phyloP scores from a whole-genome alignment of 1,140 invertebrate genomes.

The Drosophila sp. region DNA sequence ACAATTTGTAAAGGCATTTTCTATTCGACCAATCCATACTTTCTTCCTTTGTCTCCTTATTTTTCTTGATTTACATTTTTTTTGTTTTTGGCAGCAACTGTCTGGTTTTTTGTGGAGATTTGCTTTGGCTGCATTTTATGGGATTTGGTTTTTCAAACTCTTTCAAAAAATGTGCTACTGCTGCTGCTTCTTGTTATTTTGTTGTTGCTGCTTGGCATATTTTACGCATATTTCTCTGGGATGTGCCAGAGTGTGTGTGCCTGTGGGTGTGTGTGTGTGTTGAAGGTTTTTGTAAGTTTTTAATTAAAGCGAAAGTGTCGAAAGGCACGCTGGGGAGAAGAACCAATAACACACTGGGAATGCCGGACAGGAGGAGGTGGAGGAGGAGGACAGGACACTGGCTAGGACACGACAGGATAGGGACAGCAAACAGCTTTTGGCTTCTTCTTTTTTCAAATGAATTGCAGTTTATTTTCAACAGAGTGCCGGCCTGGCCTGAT shows the following conservation, averaged over 20 bases:
- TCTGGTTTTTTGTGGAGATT: slow-evolving; percentile 31
- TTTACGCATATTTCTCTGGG: slow-evolving; percentile 62
- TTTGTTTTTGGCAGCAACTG: slow-evolving; percentile 12
- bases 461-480: slow-evolving; percentile 59
- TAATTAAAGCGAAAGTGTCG: slow-evolving; percentile 80
- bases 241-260: neutral
- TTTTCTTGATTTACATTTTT: slow-evolving; percentile 13
- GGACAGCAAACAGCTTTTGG: slow-evolving; percentile 27
- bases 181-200: neutral
- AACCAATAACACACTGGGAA: slow-evolving; percentile 12
- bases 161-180: slow-evolving; percentile 1
- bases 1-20: no score
- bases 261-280: slow-evolving; percentile 21
- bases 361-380: neutral
- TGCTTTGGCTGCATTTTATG: slow-evolving; percentile 67
- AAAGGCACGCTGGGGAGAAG: slow-evolving; percentile 53
- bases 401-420: slow-evolving; percentile 24
- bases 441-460: slow-evolving; percentile 56
- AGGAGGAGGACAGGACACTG: slow-evolving; percentile 1
- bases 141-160: slow-evolving; percentile 34
- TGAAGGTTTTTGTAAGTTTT: slow-evolving; percentile 69
- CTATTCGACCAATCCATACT: no score
- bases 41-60: no score
- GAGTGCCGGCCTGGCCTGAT: slow-evolving; percentile 40
- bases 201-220: slow-evolving; percentile 57